Base-by-base conservation (phyloP, 2,888 invertebrate genomes). In the Lithophane ornitopus region DNA sequence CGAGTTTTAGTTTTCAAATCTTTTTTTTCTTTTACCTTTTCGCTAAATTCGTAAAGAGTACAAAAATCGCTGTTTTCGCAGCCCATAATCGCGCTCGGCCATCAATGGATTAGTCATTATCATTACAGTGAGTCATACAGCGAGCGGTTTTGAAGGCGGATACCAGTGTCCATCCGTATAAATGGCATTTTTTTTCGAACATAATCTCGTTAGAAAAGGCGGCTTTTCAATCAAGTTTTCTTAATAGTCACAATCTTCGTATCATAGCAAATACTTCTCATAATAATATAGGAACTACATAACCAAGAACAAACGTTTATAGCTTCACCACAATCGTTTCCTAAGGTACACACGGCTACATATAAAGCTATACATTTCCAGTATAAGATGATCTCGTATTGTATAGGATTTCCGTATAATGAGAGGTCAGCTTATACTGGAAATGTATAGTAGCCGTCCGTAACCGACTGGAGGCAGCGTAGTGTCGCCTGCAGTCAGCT, bases 111-210 rank as follows among this genome's bases (percentile, higher is more conserved):
- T 82, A 79, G 59, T 82, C 82, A 87, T 73, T 77, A 66, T 81
- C 81, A 86, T 74, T 77, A 66, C 54, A 46, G 46, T 87, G 85
- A 82, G 70, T 85, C 85, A 84, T 56, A 76, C 70, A n/a, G 61
- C 66, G 46, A 61, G 78, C 52, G 46, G 70, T 71, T 84, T 77
- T 66, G 49, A 74, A 77, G 67, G 66, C 80, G 61, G 71, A 74
- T 56, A 71, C 54, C 26, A 61, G 46, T 54, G 73, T 44, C 84
- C 54, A 56, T 62, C 19, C 1, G 52, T 52, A 70, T 81, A 70
- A 65, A 82, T 70, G 58, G 65, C 52, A 73, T 56, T 1, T 3
- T 28, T 41, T 34, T 66, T 22, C 3, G 3, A 46, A 62, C n/a
- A 0, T 1, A 22, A 22, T 44, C 3, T 44, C 22, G 26, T 11